Conservation (phyloP, 2,797 vertebrate genomes). For the Falco novaeseelandiae region DNA sequence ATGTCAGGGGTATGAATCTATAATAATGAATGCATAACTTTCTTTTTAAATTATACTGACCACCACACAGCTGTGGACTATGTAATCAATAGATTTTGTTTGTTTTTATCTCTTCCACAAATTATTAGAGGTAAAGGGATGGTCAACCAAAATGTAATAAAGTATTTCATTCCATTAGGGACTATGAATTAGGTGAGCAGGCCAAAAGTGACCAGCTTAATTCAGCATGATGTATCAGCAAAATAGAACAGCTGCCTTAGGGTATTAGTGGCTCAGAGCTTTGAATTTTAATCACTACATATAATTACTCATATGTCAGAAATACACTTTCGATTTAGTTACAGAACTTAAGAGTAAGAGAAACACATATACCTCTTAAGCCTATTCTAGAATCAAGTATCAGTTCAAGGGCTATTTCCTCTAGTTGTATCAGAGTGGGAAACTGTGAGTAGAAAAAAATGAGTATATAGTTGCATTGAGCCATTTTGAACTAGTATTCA, state of each 20-base stretch:
- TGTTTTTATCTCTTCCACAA: not conserved
- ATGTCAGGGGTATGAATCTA: not conserved
- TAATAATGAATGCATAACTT: not conserved
- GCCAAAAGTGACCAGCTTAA: slow-evolving; percentile 6
- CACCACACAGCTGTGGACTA: not conserved
- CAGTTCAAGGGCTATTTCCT: not conserved
- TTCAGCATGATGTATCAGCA: not conserved
- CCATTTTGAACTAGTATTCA: not conserved
- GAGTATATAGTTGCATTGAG: not conserved
- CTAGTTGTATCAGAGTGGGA: not conserved
- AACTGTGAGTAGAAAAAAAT: not conserved
- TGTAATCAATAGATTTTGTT: not conserved
- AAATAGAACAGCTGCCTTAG: slow-evolving; percentile 9
- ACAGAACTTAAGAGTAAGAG: not conserved
- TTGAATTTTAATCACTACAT: slow-evolving; percentile 12
- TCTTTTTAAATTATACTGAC: not conserved
- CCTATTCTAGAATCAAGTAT: not conserved
- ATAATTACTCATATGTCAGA: not conserved
- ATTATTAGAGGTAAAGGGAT: not conserved
- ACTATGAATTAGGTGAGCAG: not conserved
- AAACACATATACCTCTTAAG: not conserved
- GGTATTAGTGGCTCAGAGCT: not conserved
- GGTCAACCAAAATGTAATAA: not conserved
- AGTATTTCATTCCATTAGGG: not conserved
- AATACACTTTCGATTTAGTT: not conserved